Conservation (phyloP, 1,140 invertebrate genomes). For the Chlorops oryzae region DNA sequence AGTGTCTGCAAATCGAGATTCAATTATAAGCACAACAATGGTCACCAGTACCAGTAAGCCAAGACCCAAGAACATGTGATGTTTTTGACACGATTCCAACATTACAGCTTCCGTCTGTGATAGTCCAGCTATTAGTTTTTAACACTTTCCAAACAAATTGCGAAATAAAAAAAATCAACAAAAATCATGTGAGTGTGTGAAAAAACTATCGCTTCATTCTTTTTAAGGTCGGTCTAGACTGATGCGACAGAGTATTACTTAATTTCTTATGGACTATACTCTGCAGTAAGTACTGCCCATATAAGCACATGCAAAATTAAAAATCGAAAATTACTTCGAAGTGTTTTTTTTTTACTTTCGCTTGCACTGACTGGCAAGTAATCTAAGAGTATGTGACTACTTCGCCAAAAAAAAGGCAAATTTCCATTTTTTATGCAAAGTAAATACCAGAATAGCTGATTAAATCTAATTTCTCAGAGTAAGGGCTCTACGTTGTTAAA, state of each 20-base stretch:
- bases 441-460: too few relatives aligned
- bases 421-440: too few relatives aligned
- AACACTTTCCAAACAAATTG: neutral
- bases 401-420: too few relatives aligned
- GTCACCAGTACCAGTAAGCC: conserved; percentile 61
- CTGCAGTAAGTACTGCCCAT: neutral
- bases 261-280: too few relatives aligned
- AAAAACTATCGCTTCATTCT: too few relatives aligned
- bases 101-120: conserved; percentile 38
- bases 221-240: too few relatives aligned
- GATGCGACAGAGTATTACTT: too few relatives aligned
- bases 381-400: too few relatives aligned
- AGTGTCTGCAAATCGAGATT: conserved; percentile 57
- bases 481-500: too few relatives aligned
- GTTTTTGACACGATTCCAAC: conserved; percentile 64
- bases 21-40: conserved; percentile 68
- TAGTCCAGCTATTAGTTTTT: neutral
- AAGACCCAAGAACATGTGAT: conserved; percentile 61
- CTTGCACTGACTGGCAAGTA: too few relatives aligned
- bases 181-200: neutral
- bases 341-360: neutral
- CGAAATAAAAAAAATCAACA: neutral
- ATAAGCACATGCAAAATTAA: neutral
- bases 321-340: neutral
- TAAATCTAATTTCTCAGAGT: too few relatives aligned